Evolutionary conservation across 30 jellyfish, hydroid and myxozoan species (phyloP), one percentile per base, ranked within the genome.

Genomic region (Aurelia sp.): DNA sequence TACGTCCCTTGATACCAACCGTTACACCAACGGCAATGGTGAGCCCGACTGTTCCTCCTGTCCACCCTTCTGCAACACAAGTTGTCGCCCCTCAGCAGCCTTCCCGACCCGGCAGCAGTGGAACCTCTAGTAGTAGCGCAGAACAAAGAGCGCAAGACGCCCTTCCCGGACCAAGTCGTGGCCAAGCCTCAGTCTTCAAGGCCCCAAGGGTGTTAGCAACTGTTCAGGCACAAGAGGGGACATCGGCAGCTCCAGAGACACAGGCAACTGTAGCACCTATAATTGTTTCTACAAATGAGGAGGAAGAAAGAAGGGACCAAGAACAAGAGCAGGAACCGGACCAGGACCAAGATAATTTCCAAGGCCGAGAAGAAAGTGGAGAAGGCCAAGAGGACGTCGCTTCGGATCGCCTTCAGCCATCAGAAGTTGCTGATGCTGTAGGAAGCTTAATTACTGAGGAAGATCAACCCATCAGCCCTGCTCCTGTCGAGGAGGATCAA

Each of bases 21-120:
- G 67, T 62, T 8, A 89, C 97, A 9, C 99, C 99, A 55, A 95
- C 99, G 19, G 99, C 99, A 22, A 95, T 95, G 99, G 97, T 95
- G 50, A 95, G 99, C 68, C 99, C 99, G 15, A 90, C 98, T 18
- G 98, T 92, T 4, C 98, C 98, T 5, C 84, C 92, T 2, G 33
- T 76, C 12, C 82, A 83, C 13, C 78, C 84, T 20, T 69, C 96
- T 47, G 72, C 87, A 2, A 58, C 84, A n/a, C 95, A 86, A 57
- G 95, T 80, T 8, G 80, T 86, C 63, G 44, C 47, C 52, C 90
- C 95, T 1, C 72, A 74, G 72, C 70, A 57, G 10, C 80, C 89
- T 9, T 35, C 72, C n/a, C 89, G 89, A 15, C 48, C 47, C 20
- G 84, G 63, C 50, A 73, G 69, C 40, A 41, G 61, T 9, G 22